Percentiles rank a stretch among this genome's conserved stretches.
phyloP scores from a whole-genome alignment of 2,888 invertebrate species.

The Scaptomyza reducta region DNA sequence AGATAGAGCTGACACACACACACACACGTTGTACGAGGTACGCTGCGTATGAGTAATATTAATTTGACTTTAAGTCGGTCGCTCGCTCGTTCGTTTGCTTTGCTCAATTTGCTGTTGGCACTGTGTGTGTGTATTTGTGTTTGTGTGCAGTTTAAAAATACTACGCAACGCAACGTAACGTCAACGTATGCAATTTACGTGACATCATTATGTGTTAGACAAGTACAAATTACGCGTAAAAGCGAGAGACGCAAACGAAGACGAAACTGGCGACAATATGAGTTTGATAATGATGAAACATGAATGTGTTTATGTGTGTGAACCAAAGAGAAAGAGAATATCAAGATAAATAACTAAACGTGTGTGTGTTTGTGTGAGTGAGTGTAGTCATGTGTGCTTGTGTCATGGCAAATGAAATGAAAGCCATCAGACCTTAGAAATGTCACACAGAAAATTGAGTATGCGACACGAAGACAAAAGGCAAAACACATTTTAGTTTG shows the following conservation, averaged over 20 bases:
- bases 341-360: conserved; percentile 71
- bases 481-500: conserved; percentile 39
- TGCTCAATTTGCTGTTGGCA: conserved; percentile 47
- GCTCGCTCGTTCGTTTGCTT: conserved; percentile 27
- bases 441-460: conserved; percentile 66
- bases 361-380: conserved; percentile 46
- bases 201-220: conserved; percentile 81
- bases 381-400: conserved; percentile 24
- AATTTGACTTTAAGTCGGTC: conserved; percentile 74
- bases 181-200: conserved; percentile 81
- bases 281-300: conserved; percentile 80
- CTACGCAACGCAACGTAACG: conserved; percentile 65
- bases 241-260: conserved; percentile 28
- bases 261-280: conserved; percentile 71
- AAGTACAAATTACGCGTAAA: conserved; percentile 79
- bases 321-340: conserved; percentile 41
- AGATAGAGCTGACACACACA: conserved; percentile 12
- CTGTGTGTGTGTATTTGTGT: conserved; percentile 13
- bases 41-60: conserved; percentile 74
- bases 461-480: conserved; percentile 56
- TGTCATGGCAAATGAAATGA: conserved; percentile 69
- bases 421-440: conserved; percentile 69
- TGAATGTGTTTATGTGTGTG: conserved; percentile 45
- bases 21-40: conserved; percentile 22
- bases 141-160: conserved; percentile 54